Evolutionary conservation across 2,113 vertebrate genomes (phyloP), one percentile per base, ranked within the genome.

Genomic region (Corythoichthys intestinalis): DNA sequence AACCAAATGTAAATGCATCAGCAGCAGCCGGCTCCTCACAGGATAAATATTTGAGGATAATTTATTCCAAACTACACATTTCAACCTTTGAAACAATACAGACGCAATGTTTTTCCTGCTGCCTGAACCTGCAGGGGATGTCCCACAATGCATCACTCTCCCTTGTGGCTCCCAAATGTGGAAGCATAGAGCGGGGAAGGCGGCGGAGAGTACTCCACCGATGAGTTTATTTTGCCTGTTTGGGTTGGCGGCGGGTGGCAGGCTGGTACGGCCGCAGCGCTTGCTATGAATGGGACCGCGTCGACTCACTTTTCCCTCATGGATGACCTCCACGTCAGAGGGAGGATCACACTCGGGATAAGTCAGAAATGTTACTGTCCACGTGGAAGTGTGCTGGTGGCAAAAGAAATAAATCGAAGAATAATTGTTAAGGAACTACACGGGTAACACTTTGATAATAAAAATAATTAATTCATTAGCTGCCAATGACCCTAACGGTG

Each of bases 221-320:
- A 79, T 81, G 69, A 73, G 82, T 84, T 87, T 84, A 78, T 89
- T 86, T 85, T 71, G 77, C 80, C 80, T 91, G 88, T 91, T 91
- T 89, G 80, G 49, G 52, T 90, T 90, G 90, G 89, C 86, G 74
- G 73, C 65, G 77, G 74, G 54, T 14, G 70, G 67, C 63, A 82
- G 81, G 70, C 15, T 54, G 72, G 80, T 52, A 49, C 35, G 44
- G 75, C 77, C 35, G 70, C 70, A 13, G 59, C 15, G 80, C 84
- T 66, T 54, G 74, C 77, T 85, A 74, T 80, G 81, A 77, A 74
- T 69, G 83, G 77, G 84, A 85, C 66, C 8, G 20, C 67, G 57
- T 65, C 70, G 69, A 78, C 72, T 69, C 79, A 64, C 72, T 79
- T 76, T 69, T 76, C 77, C 83, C 79, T 71, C 63, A 74, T 65